phyloP scores from a whole-genome alignment of 2,888 invertebrate species.

The Liposcelis brunnea region DNA sequence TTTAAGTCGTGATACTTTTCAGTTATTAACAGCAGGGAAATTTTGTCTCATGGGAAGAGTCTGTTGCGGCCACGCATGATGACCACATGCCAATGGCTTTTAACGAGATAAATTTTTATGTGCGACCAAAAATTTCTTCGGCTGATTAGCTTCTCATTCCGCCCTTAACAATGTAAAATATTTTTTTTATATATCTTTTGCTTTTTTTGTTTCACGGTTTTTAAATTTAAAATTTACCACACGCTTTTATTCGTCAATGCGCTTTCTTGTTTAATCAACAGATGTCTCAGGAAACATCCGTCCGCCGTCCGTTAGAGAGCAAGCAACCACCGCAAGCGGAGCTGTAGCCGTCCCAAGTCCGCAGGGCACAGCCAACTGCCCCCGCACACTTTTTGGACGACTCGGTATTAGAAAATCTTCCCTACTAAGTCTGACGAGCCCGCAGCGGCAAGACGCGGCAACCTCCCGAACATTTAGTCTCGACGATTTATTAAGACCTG shows the following conservation, averaged over 20 bases:
- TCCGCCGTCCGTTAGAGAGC: conserved; percentile 10
- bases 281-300: not conserved
- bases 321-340: conserved; percentile 12
- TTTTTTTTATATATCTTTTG: too few relatives aligned
- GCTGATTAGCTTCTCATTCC: too few relatives aligned
- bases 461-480: conserved; percentile 71
- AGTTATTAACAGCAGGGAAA: conserved; percentile 18
- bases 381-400: conserved; percentile 59
- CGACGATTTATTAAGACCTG: conserved; percentile 74
- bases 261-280: not conserved
- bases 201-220: too few relatives aligned
- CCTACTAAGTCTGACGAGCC: conserved; percentile 56
- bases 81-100: too few relatives aligned
- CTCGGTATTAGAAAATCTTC: conserved; percentile 79
- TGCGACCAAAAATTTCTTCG: too few relatives aligned
- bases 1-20: conserved; percentile 4
- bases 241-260: not conserved
- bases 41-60: too few relatives aligned
- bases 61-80: too few relatives aligned
- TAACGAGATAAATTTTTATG: conserved; percentile 19
- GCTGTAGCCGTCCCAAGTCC: conserved; percentile 20
- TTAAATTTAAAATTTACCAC: too few relatives aligned
- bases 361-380: conserved; percentile 30
- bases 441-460: conserved; percentile 33
- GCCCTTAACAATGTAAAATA: too few relatives aligned